A percentile compares a stretch with the other conserved stretches of the same genome.
phyloP scores from a whole-genome alignment of 2,113 vertebrate genomes.

The Mustelus asterias region DNA sequence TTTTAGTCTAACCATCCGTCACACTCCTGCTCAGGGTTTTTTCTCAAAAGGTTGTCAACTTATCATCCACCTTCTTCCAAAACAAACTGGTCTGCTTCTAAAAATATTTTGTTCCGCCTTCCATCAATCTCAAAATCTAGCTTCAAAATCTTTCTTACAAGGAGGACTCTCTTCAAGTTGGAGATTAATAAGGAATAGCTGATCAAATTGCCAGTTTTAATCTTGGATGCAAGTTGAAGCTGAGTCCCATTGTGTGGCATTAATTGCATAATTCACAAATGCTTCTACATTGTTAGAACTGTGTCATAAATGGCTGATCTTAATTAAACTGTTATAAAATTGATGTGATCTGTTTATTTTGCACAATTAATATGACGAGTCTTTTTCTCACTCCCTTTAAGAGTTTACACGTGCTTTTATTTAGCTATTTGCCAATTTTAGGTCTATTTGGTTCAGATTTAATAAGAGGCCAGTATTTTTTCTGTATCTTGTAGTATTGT shows the following conservation, averaged over 20 bases:
- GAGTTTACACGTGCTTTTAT: neutral
- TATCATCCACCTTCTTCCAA: neutral
- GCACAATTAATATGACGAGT: neutral
- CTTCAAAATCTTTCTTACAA: neutral
- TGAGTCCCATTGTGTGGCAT: neutral
- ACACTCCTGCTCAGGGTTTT: neutral
- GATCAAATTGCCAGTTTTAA: neutral
- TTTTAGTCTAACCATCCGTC: neutral
- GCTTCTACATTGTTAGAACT: neutral
- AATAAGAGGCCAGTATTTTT: neutral
- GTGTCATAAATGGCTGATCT: neutral
- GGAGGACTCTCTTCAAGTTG: neutral
- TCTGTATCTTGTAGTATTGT: neutral
- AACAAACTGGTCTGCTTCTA: neutral
- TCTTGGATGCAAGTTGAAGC: neutral
- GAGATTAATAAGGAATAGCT: neutral
- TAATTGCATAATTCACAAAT: neutral
- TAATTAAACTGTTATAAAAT: neutral
- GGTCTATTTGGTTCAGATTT: neutral
- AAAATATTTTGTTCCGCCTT: neutral
- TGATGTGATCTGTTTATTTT: conserved; percentile 18
- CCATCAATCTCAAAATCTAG: neutral
- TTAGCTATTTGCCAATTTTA: neutral
- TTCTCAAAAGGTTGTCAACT: neutral
- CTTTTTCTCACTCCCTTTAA: neutral